These are phyloP conservation scores for Ganaspis sp. DNA, from an alignment of 1,140 invertebrate genomes.

Conservation along the genomic window DNA sequence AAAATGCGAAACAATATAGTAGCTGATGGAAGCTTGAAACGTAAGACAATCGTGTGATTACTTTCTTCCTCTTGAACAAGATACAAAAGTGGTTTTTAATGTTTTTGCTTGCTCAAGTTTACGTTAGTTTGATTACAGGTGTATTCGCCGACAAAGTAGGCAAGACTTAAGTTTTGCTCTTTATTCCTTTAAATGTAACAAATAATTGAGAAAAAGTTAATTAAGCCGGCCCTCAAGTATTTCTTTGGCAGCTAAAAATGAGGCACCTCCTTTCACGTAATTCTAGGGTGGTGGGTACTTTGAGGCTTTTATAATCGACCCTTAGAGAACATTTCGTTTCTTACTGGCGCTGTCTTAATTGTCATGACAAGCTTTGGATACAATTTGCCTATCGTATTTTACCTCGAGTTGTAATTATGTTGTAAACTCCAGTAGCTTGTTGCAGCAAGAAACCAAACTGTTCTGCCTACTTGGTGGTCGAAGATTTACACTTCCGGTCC, in stretches of 20 bases:
- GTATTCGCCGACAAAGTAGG: constrained; percentile 40
- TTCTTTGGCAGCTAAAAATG: constrained; percentile 23
- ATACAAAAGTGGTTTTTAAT: background rate
- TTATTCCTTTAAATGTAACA: constrained; percentile 39
- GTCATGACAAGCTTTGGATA: constrained; percentile 31
- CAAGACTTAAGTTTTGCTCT: constrained; percentile 33
- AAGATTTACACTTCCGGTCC: constrained; percentile 22
- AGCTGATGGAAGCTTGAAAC: background rate
- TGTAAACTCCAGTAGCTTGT: constrained; percentile 17
- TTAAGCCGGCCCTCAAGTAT: background rate
- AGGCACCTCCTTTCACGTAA: background rate
- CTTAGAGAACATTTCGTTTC: constrained; percentile 10
- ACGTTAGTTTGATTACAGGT: constrained; percentile 61
- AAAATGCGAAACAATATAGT: background rate
- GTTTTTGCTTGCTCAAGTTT: constrained; percentile 55
- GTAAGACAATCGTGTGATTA: constrained; percentile 40
- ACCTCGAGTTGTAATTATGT: constrained; percentile 20
- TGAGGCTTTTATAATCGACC: constrained; percentile 12
- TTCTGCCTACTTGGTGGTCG: constrained; percentile 21
- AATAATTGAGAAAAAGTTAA: constrained; percentile 37
- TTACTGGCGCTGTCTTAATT: constrained; percentile 17
- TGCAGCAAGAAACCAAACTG: constrained; percentile 13
- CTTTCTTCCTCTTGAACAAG: constrained; percentile 45
- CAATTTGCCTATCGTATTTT: constrained; percentile 30
- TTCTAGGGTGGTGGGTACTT: constrained; percentile 1